Percentiles rank a stretch among this genome's conserved stretches.
These are phyloP conservation scores for Myotis davidii DNA, from an alignment of 2,113 vertebrate species.

Conservation along the genomic window DNA sequence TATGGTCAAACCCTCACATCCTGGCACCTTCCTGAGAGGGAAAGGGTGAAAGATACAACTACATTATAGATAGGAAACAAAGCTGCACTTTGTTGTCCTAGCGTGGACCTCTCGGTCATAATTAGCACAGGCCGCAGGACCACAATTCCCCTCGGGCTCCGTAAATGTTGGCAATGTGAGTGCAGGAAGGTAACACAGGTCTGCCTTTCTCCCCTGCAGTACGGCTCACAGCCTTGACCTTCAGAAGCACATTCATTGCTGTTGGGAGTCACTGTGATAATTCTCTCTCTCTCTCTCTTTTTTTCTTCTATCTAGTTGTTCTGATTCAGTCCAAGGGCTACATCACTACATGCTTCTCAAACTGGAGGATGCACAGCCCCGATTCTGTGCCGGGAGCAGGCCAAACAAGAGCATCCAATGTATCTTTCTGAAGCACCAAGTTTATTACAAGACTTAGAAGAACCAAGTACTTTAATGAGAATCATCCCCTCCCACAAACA, in stretches of 20 bases:
- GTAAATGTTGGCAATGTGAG: rapidly evolving
- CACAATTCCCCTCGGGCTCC: not conserved
- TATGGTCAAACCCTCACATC: not conserved
- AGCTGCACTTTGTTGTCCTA: not conserved
- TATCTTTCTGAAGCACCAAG: not conserved
- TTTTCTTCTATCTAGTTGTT: not conserved
- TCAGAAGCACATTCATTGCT: not conserved
- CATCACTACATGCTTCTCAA: not conserved
- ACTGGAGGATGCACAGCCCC: not conserved
- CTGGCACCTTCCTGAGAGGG: not conserved
- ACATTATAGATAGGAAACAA: not conserved
- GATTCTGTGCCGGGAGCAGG: not conserved
- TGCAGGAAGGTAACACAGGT: rapidly evolving
- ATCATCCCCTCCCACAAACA: not conserved
- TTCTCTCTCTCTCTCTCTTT: no score
- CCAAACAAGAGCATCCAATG: not conserved
- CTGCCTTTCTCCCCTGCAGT: not conserved
- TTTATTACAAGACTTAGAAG: not conserved
- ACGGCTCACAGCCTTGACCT: rapidly evolving
- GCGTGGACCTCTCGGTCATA: not conserved
- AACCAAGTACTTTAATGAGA: not conserved
- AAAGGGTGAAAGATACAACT: not conserved
- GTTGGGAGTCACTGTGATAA: not conserved
- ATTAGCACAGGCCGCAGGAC: not conserved
- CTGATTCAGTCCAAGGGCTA: not conserved